Conservation (phyloP, 2,797 vertebrate species). For the Sciurus vulgaris region DNA sequence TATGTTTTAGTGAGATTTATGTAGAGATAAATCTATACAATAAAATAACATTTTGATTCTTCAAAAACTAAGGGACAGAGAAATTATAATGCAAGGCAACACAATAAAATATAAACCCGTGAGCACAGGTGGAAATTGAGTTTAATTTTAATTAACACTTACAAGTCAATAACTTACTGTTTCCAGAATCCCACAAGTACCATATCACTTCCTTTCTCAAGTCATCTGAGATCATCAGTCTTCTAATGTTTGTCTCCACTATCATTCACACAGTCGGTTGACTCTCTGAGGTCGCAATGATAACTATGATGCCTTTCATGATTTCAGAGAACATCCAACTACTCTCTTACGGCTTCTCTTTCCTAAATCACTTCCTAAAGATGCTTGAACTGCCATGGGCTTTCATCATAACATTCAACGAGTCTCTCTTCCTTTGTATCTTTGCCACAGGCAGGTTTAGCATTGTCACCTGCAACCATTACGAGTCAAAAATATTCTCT, state of each 20-base stretch:
- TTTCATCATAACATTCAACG: background rate
- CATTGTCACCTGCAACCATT: background rate
- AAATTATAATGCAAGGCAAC: background rate
- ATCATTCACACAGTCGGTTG: background rate
- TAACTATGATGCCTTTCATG: background rate
- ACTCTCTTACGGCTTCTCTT: background rate
- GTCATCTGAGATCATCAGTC: slow-evolving; percentile 11
- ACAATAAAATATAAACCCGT: slow-evolving; percentile 4
- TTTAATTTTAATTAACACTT: slow-evolving; percentile 42
- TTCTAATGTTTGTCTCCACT: background rate
- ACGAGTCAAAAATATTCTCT: slow-evolving; percentile 2
- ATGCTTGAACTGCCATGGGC: background rate
- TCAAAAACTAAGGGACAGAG: slow-evolving; percentile 28
- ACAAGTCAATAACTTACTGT: background rate
- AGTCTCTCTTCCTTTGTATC: background rate
- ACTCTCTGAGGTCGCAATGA: background rate
- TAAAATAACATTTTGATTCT: slow-evolving; percentile 16
- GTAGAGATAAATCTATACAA: background rate
- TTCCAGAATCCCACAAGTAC: background rate
- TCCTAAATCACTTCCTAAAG: slow-evolving; percentile 37
- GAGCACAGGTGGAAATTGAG: background rate
- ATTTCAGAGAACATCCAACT: background rate
- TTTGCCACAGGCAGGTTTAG: background rate
- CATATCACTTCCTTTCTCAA: background rate
- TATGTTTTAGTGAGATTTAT: slow-evolving; percentile 8